Evolutionary conservation across 1,140 invertebrate species (phyloP), one percentile per base, ranked within the genome.

Genomic region (Arion vulgaris): DNA sequence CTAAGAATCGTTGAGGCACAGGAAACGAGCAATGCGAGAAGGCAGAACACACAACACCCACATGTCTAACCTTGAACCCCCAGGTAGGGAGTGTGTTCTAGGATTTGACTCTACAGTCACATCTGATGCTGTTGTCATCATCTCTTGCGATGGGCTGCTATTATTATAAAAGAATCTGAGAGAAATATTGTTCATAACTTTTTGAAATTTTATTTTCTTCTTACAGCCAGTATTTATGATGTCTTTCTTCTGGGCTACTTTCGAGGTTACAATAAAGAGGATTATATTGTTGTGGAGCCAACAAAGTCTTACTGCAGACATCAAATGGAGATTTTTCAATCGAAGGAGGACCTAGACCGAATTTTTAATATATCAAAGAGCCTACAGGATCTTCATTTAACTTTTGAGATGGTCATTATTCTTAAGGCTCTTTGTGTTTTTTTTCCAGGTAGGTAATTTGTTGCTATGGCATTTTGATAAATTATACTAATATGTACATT

Each of bases 181-280:
- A n/a, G n/a, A n/a, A n/a, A n/a, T n/a, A n/a, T n/a, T n/a, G n/a
- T n/a, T n/a, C n/a, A n/a, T n/a, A n/a, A n/a, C n/a, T n/a, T 57
- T 19, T 9, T 57, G 26, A 57, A 2, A 11, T 57, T n/a, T 4
- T 66, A 32, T 28, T 32, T 23, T 66, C 28, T 66, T 26, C n/a
- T 39, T 41, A 36, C 57, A 78, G 76, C 51, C 28, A 49, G 76
- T 28, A 66, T 78, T 23, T 78, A 78, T 45, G 76, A 78, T 9
- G 1, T 78, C 17, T 78, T 78, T 39, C 34, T 68, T 1, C 45
- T 78, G 51, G 51, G 53, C 15, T 78, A 78, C 62, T 78, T 39
- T 34, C 51, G 76, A 66, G 76, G 76, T 11, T 78, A 78, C 57
- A 78, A 66, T 53, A 62, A 53, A 15, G 57, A 78, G 53, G 62